Base-by-base conservation (phyloP, 2,113 vertebrate species). In the Oreochromis tanganicae region DNA sequence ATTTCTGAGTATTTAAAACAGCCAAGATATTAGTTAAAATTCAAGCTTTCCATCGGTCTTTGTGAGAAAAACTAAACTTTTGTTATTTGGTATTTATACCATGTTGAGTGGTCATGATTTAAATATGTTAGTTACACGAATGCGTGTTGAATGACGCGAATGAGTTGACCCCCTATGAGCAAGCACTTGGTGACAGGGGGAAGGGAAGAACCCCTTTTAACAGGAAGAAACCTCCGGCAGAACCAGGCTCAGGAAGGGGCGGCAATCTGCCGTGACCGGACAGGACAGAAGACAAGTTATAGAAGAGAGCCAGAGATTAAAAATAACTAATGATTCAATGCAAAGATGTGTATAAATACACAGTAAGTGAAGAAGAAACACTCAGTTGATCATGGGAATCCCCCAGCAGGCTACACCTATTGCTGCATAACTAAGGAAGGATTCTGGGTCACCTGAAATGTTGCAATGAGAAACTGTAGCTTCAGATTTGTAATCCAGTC, bases 111-210 rank as follows among this genome's bases (percentile, higher is more conserved):
- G 21, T 27, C 66, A 27, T 13, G 38, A 73, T 71, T 71, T 46
- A 73, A 48, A 73, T 27, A 27, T 73, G 41, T 46, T 46, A 46
- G 41, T 73, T 27, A 73, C 41, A 73, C 3, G 21, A 73, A 46
- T 68, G 19, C 27, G 27, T 27, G 27, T 27, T 27, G 27, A 27
- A 27, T 27, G 27, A 27, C 27, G 27, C 27, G 27, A 27, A 46
- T 12, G 41, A 43, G 41, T 48, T 48, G 36, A 38, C n/a, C 63
- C 34, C 4, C 0, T 38, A 0, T 0, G 61, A 68, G 19, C 61
- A 38, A 68, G 2, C 17, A 38, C 34, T 66, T 21, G 10, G 34
- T 66, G 61, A 38, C 61, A 66, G 61, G 21, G 19, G 61, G 19
- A 66, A 38, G 19, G 34, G 21, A 11, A 66, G 11, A 38, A 21